Percentiles rank a stretch among this genome's conserved stretches.
These are phyloP conservation scores for Suncus etruscus DNA, from an alignment of 2,113 vertebrate genomes.

Conservation along the genomic window DNA sequence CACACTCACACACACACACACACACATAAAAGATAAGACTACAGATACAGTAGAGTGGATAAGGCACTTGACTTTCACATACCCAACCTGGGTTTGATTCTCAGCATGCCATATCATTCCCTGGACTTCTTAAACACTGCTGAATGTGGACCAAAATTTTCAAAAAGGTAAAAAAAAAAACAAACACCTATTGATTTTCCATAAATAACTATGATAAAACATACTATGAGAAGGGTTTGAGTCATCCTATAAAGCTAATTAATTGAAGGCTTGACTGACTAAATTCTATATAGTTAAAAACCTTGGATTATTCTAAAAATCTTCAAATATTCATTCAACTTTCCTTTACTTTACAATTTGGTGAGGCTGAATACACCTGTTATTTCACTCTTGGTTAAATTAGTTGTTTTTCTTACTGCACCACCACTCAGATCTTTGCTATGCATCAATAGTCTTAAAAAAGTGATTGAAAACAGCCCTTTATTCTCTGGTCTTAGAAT, in stretches of 20 bases:
- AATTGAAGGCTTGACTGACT: background rate
- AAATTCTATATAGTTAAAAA: background rate
- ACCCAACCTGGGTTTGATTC: no score
- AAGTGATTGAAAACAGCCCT: no score
- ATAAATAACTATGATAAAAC: background rate
- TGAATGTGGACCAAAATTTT: no score
- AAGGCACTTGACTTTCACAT: no score
- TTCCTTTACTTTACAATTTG: background rate
- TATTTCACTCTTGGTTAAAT: slow-evolving; percentile 16
- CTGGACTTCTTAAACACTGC: no score
- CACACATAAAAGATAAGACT: no score
- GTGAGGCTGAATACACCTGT: background rate
- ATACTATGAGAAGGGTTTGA: background rate
- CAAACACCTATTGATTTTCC: background rate
- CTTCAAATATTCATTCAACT: background rate
- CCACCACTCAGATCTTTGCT: no score
- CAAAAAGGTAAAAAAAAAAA: no score
- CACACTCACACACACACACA: no score
- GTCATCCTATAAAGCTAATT: background rate
- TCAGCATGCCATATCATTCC: no score
- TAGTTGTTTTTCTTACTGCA: background rate
- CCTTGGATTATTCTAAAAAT: background rate
- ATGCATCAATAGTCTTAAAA: no score
- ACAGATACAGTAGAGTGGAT: no score
- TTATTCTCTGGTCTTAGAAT: background rate